Conservation (phyloP, 2,888 invertebrate genomes). For the Ashinkailepas kermadecensis region DNA sequence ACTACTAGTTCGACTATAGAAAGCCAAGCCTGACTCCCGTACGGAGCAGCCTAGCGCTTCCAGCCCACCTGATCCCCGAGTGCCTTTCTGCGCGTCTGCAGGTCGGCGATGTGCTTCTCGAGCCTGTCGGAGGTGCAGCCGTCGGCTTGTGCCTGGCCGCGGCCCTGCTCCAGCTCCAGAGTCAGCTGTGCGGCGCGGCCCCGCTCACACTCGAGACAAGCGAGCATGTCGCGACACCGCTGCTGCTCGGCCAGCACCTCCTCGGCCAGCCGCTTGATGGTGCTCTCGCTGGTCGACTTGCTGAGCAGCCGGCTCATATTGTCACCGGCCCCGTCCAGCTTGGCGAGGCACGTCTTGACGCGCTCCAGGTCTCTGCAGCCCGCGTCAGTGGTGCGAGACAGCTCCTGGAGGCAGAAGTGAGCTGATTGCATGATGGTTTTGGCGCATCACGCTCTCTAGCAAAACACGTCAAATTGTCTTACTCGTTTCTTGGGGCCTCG, state of each 20-base stretch:
- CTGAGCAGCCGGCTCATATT: neutral
- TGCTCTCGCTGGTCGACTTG: neutral
- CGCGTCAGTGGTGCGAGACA: neutral
- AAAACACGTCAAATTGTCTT: no score
- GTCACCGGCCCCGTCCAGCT: neutral
- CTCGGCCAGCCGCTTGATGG: neutral
- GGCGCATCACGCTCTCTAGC: no score
- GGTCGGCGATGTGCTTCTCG: neutral
- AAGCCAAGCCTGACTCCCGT: no score
- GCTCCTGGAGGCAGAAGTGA: neutral
- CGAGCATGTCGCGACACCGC: conserved; percentile 17
- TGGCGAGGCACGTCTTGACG: neutral
- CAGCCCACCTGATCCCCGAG: neutral
- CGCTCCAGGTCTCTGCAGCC: neutral
- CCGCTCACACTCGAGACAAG: conserved; percentile 2
- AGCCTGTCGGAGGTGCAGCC: neutral
- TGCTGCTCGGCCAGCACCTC: neutral
- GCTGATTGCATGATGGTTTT: neutral
- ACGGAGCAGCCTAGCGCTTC: no score
- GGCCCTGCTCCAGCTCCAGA: conserved; percentile 13
- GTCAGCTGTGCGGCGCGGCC: neutral
- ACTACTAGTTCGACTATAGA: no score
- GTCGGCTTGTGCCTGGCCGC: neutral
- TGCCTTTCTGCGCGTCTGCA: neutral
- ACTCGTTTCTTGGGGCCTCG: no score